Conservation (phyloP, 2,113 vertebrate genomes). For the Trematocara zebra region DNA sequence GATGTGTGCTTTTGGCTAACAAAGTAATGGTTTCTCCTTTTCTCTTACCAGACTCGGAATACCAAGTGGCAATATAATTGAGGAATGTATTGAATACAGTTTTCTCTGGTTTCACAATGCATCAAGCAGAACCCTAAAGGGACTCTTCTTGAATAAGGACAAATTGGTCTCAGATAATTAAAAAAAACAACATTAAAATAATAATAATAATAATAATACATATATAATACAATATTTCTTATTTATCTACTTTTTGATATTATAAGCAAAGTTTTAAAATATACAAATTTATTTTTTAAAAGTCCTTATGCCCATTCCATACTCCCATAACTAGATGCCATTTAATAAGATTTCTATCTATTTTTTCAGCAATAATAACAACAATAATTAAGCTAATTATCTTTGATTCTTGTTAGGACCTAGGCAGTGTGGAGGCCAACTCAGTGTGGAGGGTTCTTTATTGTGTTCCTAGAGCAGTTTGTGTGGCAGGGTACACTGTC, state of each 20-base stretch:
- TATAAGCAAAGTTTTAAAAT: background rate
- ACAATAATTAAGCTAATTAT: background rate
- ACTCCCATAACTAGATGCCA: background rate
- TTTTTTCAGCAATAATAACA: background rate
- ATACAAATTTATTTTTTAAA: background rate
- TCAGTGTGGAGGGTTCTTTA: background rate
- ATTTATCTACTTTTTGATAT: background rate
- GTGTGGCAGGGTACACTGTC: background rate
- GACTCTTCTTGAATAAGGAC: background rate
- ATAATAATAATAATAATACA: background rate
- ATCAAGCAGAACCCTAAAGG: background rate
- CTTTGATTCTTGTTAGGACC: background rate
- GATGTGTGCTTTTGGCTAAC: slow-evolving; percentile 67
- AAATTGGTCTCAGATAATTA: background rate
- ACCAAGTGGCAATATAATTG: slow-evolving; percentile 63
- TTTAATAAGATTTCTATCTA: background rate
- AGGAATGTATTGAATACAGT: slow-evolving; percentile 17
- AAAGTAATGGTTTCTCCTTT: slow-evolving; percentile 61
- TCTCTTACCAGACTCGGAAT: slow-evolving; percentile 45
- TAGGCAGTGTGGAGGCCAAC: background rate
- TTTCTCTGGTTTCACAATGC: slow-evolving; percentile 23
- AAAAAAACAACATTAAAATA: background rate
- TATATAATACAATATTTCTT: background rate
- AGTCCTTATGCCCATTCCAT: background rate
- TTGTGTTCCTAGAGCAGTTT: background rate